A percentile compares a stretch with the other conserved stretches of the same genome.
Evolutionary conservation across 2,113 vertebrate genomes (phyloP).

Genomic region (Promerops cafer): DNA sequence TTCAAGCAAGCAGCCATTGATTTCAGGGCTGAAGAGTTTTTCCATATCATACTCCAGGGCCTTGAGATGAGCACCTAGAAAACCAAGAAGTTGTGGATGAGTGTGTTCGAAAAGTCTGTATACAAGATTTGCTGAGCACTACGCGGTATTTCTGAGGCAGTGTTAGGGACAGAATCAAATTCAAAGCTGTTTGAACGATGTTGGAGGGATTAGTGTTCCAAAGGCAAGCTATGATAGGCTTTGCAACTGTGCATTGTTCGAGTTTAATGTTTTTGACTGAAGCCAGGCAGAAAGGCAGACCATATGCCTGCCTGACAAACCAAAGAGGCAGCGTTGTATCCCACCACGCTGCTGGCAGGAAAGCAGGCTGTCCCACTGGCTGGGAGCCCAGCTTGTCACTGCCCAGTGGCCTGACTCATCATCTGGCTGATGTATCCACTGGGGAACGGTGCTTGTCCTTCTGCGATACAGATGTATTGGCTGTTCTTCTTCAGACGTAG

Average conservation of each 20-base stretch:
- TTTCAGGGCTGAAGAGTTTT: background rate
- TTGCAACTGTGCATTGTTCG: background rate
- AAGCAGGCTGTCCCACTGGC: background rate
- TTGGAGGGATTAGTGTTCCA: background rate
- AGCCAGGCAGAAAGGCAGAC: background rate
- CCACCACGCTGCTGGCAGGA: background rate
- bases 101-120: background rate
- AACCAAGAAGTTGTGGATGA: background rate
- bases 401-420: slow-evolving; percentile 14
- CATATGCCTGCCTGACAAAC: background rate
- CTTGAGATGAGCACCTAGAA: background rate
- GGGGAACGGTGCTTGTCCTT: background rate
- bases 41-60: background rate
- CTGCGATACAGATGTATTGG: background rate
- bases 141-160: accelerated
- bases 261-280: background rate
- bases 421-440: background rate
- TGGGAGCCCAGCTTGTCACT: slow-evolving; percentile 19
- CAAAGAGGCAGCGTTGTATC: background rate
- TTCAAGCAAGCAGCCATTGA: background rate
- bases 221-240: background rate
- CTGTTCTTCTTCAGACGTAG: background rate
- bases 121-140: background rate
- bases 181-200: background rate
- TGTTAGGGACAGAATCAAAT: background rate